Evolutionary conservation across 2,113 vertebrate genomes (phyloP).

Genomic region (Centropristis striata): DNA sequence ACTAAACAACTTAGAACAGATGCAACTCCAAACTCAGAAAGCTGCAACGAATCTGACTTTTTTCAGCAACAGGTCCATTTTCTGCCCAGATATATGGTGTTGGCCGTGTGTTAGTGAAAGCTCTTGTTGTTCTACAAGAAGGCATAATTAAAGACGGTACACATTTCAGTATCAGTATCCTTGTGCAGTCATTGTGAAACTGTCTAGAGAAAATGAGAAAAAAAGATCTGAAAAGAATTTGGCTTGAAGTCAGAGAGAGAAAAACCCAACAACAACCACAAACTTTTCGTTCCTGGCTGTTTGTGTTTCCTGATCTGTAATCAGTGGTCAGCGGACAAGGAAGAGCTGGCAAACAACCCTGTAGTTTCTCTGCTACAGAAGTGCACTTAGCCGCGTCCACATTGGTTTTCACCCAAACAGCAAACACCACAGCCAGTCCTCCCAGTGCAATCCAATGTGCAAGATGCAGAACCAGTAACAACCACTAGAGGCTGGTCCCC

Average conservation of each 20-base stretch:
- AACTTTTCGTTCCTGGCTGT: slow-evolving; percentile 32
- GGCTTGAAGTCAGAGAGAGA: background rate
- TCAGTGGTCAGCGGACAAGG: slow-evolving; percentile 34
- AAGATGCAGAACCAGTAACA: slow-evolving; percentile 1
- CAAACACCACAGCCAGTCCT: slow-evolving; percentile 4
- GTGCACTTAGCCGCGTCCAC: background rate
- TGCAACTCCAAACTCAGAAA: background rate
- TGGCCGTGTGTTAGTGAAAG: too few species aligned
- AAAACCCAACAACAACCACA: slow-evolving; percentile 1
- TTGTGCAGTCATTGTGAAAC: background rate
- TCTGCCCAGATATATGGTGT: slow-evolving; percentile 14
- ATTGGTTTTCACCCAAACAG: slow-evolving; percentile 14
- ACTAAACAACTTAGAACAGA: background rate
- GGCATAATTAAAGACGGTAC: background rate
- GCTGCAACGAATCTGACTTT: slow-evolving; percentile 9
- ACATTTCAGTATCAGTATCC: background rate
- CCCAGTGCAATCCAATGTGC: background rate
- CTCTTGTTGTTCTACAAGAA: background rate
- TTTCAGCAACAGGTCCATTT: background rate
- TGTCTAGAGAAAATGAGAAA: slow-evolving; percentile 20
- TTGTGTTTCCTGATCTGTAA: slow-evolving; percentile 44
- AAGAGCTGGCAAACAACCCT: slow-evolving; percentile 21
- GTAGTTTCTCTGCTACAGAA: slow-evolving; percentile 22
- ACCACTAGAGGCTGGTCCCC: slow-evolving; percentile 18
- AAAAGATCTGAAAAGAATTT: slow-evolving; percentile 1